These are phyloP conservation scores for Plumapathes pennacea DNA, from an alignment of 92 coral and sea anemone species.

Conservation along the genomic window DNA sequence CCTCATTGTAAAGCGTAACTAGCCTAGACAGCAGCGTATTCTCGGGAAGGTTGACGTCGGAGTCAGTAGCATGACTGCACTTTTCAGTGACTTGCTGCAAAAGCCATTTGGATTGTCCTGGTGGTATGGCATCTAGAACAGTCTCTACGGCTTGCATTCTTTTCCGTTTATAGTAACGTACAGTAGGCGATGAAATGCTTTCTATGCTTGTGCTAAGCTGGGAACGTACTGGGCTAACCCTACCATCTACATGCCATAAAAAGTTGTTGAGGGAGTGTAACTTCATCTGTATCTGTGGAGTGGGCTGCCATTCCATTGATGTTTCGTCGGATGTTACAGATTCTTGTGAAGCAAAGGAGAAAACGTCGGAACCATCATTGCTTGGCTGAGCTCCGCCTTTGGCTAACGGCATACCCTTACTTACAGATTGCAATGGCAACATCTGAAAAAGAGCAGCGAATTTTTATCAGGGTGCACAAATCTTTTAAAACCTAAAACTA, in stretches of 20 bases:
- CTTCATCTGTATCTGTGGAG: conserved; percentile 33
- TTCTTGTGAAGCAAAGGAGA: conserved; percentile 7
- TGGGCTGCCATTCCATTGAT: conserved; percentile 38
- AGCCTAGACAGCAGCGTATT: conserved; percentile 12
- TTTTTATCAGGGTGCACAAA: too few species aligned
- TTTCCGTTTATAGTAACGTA: conserved; percentile 20
- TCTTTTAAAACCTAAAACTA: too few species aligned
- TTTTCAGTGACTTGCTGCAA: conserved; percentile 17
- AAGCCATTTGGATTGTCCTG: conserved; percentile 30
- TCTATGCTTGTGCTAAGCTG: conserved; percentile 11
- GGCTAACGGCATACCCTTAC: too few species aligned
- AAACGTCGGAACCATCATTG: conserved; percentile 3
- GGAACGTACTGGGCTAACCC: conserved; percentile 20
- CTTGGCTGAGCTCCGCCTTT: not conserved
- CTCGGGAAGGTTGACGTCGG: conserved; percentile 7
- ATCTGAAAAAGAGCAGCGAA: too few species aligned
- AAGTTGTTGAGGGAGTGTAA: conserved; percentile 13
- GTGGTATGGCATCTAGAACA: conserved; percentile 11
- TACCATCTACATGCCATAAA: conserved; percentile 11
- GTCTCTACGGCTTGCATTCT: conserved; percentile 19
- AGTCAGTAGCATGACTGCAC: conserved; percentile 12
- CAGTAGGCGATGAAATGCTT: conserved; percentile 14
- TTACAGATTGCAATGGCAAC: too few species aligned
- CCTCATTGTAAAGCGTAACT: conserved; percentile 7
- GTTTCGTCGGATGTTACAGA: conserved; percentile 7